Base-by-base conservation (phyloP, 2,113 vertebrate genomes). In the Piliocolobus tephrosceles region DNA sequence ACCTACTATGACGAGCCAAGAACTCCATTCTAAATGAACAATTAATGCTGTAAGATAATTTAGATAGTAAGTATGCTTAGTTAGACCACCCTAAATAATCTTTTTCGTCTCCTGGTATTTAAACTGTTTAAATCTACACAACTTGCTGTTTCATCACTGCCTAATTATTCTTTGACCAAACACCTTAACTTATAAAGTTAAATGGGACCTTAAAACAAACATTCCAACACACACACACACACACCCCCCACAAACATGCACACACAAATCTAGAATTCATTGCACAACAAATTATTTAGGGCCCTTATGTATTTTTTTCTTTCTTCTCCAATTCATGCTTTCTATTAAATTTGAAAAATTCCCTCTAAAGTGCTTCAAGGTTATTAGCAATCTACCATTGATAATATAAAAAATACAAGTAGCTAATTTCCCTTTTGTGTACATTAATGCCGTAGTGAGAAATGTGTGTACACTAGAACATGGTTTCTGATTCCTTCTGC, bases 21-120 rank as follows among this genome's bases (percentile, higher is more conserved):
- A 88, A 75, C 22, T 14, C 80, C 35, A 76, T 66, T 90, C 61
- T 87, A 80, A 95, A 43, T 61, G 70, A 97, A 93, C 5, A 93
- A 72, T 96, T 82, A 90, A 78, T 79, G 38, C 7, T 90, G 6
- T 58, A 76, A 73, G 55, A 40, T 78, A 94, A 91, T 82, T 97
- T 89, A 95, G 35, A 90, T 79, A 94, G 72, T 94, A 90, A 93
- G 35, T 27, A 64, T 97, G 40, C 9, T 96, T 73, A 93, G 64
- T 91, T 64, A 94, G 57, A 88, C 50, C 10, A 96, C 76, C 52
- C 32, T 57, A 90, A 90, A 72, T 81, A 64, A 96, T 96, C 35
- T 45, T 38, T 76, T 70, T 91, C 82, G 13, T 87, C 32, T 93
- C 20, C 45, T 78, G 73, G 50, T 55, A 93, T 97, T 93, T 93